Conservation (phyloP, 1,140 invertebrate species). For the Diachasma alloeum region DNA sequence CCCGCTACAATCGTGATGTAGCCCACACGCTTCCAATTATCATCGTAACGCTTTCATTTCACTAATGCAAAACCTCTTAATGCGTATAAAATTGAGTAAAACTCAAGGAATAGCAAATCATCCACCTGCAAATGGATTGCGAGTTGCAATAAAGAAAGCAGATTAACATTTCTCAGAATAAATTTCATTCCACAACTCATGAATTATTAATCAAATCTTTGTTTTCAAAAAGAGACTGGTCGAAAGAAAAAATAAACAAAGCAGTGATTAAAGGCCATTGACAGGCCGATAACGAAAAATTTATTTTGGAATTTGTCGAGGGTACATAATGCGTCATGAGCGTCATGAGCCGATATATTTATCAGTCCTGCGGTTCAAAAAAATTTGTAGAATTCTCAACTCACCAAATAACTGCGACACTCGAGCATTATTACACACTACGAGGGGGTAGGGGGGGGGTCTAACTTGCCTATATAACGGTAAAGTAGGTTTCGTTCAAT, state of each 20-base stretch:
- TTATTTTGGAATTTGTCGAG: neutral
- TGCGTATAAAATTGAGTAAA: neutral
- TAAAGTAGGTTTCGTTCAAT: slow-evolving; percentile 31
- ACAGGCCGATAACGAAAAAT: no score
- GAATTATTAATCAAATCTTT: no score
- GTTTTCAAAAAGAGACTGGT: no score
- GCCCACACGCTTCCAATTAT: neutral
- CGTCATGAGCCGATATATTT: no score
- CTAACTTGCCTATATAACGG: slow-evolving; percentile 22
- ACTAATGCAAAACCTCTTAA: neutral
- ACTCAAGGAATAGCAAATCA: neutral
- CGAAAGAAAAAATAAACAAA: no score
- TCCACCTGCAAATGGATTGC: neutral
- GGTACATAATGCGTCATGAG: neutral
- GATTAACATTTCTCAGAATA: neutral
- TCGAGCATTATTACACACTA: neutral
- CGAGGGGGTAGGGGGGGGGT: neutral
- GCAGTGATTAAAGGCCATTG: no score
- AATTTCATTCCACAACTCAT: no score
- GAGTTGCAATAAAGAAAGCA: neutral
- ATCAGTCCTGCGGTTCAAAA: no score
- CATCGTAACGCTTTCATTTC: slow-evolving; percentile 5
- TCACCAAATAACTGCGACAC: neutral
- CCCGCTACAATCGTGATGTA: neutral
- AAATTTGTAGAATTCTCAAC: neutral